Base-by-base conservation (phyloP, 2,888 invertebrate genomes). In the Trichogramma dendrolimi region DNA sequence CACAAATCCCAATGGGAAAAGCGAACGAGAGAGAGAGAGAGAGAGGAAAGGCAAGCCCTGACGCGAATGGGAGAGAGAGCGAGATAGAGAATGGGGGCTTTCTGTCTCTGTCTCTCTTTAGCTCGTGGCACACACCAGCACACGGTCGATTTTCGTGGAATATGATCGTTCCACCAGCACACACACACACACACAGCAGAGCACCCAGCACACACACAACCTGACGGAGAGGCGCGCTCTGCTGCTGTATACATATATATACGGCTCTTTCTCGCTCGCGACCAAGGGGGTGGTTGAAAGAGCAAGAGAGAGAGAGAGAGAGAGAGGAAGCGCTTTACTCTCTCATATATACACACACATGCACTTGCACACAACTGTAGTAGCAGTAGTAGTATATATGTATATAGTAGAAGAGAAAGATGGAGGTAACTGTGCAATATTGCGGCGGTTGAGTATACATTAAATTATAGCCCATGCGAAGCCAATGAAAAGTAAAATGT, bases 91-190 rank as follows among this genome's bases (percentile, higher is more conserved):
- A 44, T n/a, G 49, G 56, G 60, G 56, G 11, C 5, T 43, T 27
- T 27, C 27, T 27, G 27, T 27, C 27, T 27, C 27, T 27, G 27
- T 27, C 27, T 27, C 27, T 27, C 27, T 55, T 62, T 41, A 50
- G 60, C 41, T 52, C 38, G 58, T 51, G 44, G 52, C 48, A 60
- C 55, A 56, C 61, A 54, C 65, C 68, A 69, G 67, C 68, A 67
- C 68, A 67, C 67, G 69, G 64, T 66, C 67, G 68, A 67, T 66
- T 64, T 61, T 58, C 63, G 64, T 58, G 57, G 62, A 63, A 63
- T 62, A 63, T 49, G 62, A 59, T 59, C 56, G 55, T 10, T 10
- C 11, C 38, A 38, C 42, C 41, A 10, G 42, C 40, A 48, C n/a
- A 50, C 44, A 54, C 42, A 54, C 48, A 8, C 55, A 55, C 50